Evolutionary conservation across 2,797 vertebrate species (phyloP).

Genomic region (Silurus lanzhouensis): DNA sequence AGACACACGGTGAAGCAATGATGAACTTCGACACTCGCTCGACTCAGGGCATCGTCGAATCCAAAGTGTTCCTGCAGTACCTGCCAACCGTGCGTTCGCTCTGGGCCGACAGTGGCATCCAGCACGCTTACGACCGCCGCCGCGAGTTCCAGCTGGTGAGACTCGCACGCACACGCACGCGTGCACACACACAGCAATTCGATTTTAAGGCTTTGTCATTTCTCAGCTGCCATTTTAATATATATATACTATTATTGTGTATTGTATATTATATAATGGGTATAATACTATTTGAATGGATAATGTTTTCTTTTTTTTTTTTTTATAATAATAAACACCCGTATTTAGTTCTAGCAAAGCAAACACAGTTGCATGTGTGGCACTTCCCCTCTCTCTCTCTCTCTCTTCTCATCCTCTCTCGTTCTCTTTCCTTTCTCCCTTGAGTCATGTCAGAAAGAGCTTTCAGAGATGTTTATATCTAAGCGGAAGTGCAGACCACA

Average conservation of each 20-base stretch:
- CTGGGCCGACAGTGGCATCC: slow-evolving; percentile 90
- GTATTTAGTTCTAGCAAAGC: not conserved
- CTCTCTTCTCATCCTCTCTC: not conserved
- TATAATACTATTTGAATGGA: not conserved
- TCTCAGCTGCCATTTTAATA: too few species aligned
- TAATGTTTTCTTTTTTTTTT: not conserved
- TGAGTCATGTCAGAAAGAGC: slow-evolving; percentile 16
- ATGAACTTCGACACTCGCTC: slow-evolving; percentile 94
- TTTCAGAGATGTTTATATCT: slow-evolving; percentile 32
- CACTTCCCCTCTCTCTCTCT: slow-evolving; percentile 8
- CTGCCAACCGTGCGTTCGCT: slow-evolving; percentile 83
- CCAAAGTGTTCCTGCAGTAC: slow-evolving; percentile 82
- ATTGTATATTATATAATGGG: too few species aligned
- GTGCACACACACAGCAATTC: not conserved
- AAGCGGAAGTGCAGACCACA: slow-evolving; percentile 45
- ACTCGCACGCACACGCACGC: not conserved
- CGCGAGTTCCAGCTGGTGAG: slow-evolving; percentile 96
- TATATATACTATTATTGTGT: too few species aligned
- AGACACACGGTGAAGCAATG: slow-evolving; percentile 84
- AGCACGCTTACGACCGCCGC: slow-evolving; percentile 91
- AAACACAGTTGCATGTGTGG: slow-evolving; percentile 12
- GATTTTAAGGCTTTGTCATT: too few species aligned
- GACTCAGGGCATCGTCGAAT: slow-evolving; percentile 86
- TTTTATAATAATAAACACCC: not conserved
- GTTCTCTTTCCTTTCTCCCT: not conserved